These are phyloP conservation scores for Steinernema feltiae DNA, from an alignment of 1,140 invertebrate species.

Conservation along the genomic window DNA sequence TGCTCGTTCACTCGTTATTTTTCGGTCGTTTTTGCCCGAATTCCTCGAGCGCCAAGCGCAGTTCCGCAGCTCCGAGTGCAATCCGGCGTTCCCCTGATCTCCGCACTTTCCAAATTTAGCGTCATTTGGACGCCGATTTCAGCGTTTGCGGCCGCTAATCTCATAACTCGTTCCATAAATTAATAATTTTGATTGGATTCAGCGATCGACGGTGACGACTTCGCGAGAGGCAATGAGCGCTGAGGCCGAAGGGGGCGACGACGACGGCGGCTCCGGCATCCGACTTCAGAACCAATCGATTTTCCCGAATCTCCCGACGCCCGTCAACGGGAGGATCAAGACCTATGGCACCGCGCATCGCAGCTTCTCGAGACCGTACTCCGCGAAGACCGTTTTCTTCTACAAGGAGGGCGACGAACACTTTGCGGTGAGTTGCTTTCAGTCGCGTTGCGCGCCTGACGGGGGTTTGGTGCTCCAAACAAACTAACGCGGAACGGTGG, in stretches of 20 bases:
- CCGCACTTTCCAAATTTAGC: too few relatives aligned
- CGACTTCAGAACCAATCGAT: background rate
- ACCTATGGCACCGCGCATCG: slow-evolving; percentile 44
- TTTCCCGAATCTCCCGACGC: background rate
- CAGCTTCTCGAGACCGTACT: slow-evolving; percentile 46
- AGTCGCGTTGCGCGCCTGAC: too few relatives aligned
- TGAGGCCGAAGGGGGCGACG: background rate
- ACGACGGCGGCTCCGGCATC: background rate
- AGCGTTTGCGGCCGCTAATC: too few relatives aligned
- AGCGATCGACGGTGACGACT: slow-evolving; percentile 3
- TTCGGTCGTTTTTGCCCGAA: too few relatives aligned
- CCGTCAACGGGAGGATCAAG: slow-evolving; percentile 41
- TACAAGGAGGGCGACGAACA: slow-evolving; percentile 56
- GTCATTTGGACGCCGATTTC: background rate
- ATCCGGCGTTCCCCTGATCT: too few relatives aligned
- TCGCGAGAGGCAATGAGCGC: background rate
- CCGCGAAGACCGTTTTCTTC: slow-evolving; percentile 55
- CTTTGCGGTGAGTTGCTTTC: slow-evolving; percentile 47
- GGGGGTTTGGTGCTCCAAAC: too few relatives aligned
- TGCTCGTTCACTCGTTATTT: too few relatives aligned
- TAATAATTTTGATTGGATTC: background rate
- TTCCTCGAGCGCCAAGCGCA: too few relatives aligned
- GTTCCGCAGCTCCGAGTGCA: too few relatives aligned
- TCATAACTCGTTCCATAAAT: background rate
- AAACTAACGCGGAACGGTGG: too few relatives aligned